Percentiles rank a stretch among this genome's conserved stretches.
These are phyloP conservation scores for Dinomys branickii DNA, from an alignment of 2,113 vertebrate genomes.

Conservation along the genomic window DNA sequence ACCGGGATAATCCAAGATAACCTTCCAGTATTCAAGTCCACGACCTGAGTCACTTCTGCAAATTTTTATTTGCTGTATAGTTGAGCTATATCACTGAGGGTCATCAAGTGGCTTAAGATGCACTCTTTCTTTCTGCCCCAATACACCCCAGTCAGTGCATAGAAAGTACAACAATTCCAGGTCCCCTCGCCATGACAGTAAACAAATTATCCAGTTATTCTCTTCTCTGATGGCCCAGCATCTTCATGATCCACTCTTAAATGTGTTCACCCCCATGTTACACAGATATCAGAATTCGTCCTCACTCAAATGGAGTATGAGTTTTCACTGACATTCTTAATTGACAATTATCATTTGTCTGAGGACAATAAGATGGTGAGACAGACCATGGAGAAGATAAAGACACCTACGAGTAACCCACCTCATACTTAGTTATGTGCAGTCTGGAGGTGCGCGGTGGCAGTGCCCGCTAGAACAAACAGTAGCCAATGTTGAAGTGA, in stretches of 20 bases:
- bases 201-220: neutral
- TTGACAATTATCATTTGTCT: neutral
- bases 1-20: neutral
- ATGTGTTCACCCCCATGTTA: neutral
- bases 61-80: neutral
- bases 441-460: neutral
- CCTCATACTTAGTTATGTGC: neutral
- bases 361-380: neutral
- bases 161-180: neutral
- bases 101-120: neutral
- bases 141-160: neutral
- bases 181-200: neutral
- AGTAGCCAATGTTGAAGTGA: neutral
- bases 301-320: neutral
- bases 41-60: neutral
- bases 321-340: neutral
- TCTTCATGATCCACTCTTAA: neutral
- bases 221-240: neutral
- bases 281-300: neutral
- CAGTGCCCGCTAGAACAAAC: neutral
- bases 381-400: neutral
- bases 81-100: neutral
- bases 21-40: neutral
- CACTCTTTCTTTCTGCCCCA: neutral
- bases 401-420: neutral